Evolutionary conservation across 1,140 invertebrate species (phyloP).

Genomic region (Bombus turneri): DNA sequence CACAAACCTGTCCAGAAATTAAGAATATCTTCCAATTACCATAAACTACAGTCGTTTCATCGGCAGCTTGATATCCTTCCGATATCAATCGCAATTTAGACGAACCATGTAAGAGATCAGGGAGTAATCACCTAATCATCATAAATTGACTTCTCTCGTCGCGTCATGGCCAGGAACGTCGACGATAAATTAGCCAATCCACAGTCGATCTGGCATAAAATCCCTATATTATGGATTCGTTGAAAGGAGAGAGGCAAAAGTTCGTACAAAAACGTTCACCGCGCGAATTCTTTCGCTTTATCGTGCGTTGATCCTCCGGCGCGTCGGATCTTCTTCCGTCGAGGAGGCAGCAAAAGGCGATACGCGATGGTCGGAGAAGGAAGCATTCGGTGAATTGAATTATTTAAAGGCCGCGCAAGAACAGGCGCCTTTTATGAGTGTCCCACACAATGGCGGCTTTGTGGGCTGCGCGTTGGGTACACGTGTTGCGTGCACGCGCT

Average conservation of each 20-base stretch:
- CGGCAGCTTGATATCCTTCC: neutral
- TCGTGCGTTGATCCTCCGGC: neutral
- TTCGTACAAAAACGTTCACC: neutral
- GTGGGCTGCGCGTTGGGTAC: slow-evolving; percentile 64
- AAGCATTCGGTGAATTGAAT: slow-evolving; percentile 81
- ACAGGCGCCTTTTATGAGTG: slow-evolving; percentile 79
- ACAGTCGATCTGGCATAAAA: slow-evolving; percentile 18
- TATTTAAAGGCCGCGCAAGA: slow-evolving; percentile 80
- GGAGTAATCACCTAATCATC: neutral
- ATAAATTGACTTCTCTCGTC: slow-evolving; percentile 20
- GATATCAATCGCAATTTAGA: neutral
- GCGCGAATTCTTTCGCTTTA: slow-evolving; percentile 22
- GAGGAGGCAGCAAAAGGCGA: slow-evolving; percentile 72
- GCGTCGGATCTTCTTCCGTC: slow-evolving; percentile 59
- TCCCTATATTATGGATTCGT: neutral
- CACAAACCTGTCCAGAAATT: neutral
- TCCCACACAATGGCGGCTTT: slow-evolving; percentile 78
- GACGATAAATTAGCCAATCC: slow-evolving; percentile 3
- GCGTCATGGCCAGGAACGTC: neutral
- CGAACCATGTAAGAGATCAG: slow-evolving; percentile 2
- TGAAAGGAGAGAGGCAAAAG: neutral
- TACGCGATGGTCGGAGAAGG: slow-evolving; percentile 62
- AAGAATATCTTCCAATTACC: slow-evolving; percentile 12
- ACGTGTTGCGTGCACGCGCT: slow-evolving; percentile 65
- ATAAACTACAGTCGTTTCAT: slow-evolving; percentile 5